phyloP scores from a whole-genome alignment of 2,888 invertebrate genomes.

The Lottia gigantea region DNA sequence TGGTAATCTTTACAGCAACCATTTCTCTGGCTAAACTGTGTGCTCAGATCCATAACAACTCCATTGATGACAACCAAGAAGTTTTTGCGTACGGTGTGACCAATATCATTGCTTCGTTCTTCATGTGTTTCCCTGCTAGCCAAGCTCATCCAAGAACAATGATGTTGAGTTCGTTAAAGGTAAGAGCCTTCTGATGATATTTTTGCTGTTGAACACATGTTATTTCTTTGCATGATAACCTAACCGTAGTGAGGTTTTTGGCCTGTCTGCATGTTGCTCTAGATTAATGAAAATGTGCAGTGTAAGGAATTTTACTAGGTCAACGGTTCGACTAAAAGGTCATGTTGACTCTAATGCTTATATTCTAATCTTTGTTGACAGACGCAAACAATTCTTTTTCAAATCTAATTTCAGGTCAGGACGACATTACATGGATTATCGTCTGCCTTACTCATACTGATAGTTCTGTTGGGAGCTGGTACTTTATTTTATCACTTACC shows the following conservation, averaged over 20 bases:
- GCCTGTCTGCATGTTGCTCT: no score
- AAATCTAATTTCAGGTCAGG: not conserved
- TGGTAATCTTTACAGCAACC: slow-evolving; percentile 47
- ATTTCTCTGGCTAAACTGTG: slow-evolving; percentile 63
- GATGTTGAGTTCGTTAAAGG: slow-evolving; percentile 52
- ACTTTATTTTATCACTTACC: slow-evolving; percentile 58
- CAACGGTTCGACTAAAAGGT: no score
- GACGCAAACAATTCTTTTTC: no score
- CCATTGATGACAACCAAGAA: slow-evolving; percentile 64
- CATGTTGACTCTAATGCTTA: no score
- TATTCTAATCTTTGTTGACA: no score
- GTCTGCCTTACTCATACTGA: slow-evolving; percentile 50
- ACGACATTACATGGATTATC: slow-evolving; percentile 46
- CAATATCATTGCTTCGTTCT: slow-evolving; percentile 63
- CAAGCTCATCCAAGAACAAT: slow-evolving; percentile 60
- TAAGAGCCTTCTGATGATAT: slow-evolving; percentile 26
- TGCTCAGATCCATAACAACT: slow-evolving; percentile 59
- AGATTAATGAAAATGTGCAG: no score
- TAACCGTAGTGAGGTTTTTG: no score
- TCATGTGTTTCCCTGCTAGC: slow-evolving; percentile 65
- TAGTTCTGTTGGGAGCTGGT: slow-evolving; percentile 53
- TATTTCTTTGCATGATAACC: no score
- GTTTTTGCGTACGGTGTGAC: slow-evolving; percentile 65
- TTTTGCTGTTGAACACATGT: no score
- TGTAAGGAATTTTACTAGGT: no score